These are phyloP conservation scores for Arenicola marina DNA, from an alignment of 2,888 invertebrate species.

Conservation along the genomic window DNA sequence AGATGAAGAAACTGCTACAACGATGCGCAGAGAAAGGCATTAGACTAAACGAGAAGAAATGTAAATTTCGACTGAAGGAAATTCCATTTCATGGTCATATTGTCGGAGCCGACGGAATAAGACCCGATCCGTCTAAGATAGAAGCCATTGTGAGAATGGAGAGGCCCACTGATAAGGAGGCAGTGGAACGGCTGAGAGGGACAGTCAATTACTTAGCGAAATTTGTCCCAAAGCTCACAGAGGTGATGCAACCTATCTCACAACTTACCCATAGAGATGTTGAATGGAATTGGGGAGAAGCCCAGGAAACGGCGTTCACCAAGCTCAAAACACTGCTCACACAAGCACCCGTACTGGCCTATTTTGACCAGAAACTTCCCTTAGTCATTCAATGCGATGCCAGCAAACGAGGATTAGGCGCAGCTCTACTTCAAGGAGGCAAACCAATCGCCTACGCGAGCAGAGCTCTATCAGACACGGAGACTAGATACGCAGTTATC, in stretches of 20 bases:
- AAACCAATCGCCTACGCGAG: slow-evolving; percentile 34
- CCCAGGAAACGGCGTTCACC: slow-evolving; percentile 12
- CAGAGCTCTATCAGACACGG: slow-evolving; percentile 25
- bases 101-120: not conserved
- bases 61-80: not conserved
- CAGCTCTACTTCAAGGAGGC: slow-evolving; percentile 26
- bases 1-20: slow-evolving; percentile 2
- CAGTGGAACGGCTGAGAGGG: not conserved
- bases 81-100: slow-evolving; percentile 2
- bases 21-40: slow-evolving; percentile 6
- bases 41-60: not conserved
- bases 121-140: not conserved
- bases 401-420: slow-evolving; percentile 17
- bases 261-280: not conserved
- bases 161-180: slow-evolving; percentile 2
- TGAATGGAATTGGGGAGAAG: slow-evolving; percentile 4
- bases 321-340: slow-evolving; percentile 12
- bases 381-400: slow-evolving; percentile 21
- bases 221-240: slow-evolving; percentile 1
- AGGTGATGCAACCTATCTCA: not conserved
- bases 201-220: too few species aligned
- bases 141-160: slow-evolving; percentile 11
- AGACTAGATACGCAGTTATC: slow-evolving; percentile 31
- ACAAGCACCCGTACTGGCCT: slow-evolving; percentile 12
- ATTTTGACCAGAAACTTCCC: slow-evolving; percentile 12